These are phyloP conservation scores for Celastrina argiolus DNA, from an alignment of 2,888 invertebrate genomes.

Conservation along the genomic window DNA sequence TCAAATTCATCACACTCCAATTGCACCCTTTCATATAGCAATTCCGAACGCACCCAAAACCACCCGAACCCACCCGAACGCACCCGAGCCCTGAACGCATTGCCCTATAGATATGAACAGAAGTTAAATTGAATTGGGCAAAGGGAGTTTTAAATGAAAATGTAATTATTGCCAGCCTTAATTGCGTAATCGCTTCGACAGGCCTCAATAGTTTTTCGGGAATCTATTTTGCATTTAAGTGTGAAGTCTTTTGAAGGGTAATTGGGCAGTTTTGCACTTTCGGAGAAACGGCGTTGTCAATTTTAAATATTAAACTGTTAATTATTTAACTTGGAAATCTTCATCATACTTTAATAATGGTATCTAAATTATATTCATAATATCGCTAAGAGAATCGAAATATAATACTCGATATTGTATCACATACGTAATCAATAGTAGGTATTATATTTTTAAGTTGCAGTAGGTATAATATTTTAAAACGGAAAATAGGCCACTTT, in stretches of 20 bases:
- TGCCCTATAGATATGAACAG: conserved; percentile 59
- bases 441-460: no score
- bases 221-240: conserved; percentile 8
- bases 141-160: conserved; percentile 58
- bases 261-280: not conserved
- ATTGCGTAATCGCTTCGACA: conserved; percentile 32
- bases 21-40: conserved; percentile 59
- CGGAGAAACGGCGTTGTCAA: not conserved
- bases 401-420: no score
- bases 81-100: conserved; percentile 35
- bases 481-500: no score
- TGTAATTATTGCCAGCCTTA: conserved; percentile 38
- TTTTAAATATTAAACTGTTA: not conserved
- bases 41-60: conserved; percentile 44
- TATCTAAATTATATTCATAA: no score
- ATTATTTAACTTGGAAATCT: not conserved
- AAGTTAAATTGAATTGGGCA: conserved; percentile 68
- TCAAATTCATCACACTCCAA: conserved; percentile 57
- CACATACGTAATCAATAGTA: no score
- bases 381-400: no score
- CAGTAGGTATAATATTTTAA: no score
- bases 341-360: no score
- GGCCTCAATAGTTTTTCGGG: conserved; percentile 27
- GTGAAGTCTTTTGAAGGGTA: not conserved
- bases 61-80: conserved; percentile 38